Conservation (phyloP, 2,888 invertebrate genomes). For the Acleris laterana region DNA sequence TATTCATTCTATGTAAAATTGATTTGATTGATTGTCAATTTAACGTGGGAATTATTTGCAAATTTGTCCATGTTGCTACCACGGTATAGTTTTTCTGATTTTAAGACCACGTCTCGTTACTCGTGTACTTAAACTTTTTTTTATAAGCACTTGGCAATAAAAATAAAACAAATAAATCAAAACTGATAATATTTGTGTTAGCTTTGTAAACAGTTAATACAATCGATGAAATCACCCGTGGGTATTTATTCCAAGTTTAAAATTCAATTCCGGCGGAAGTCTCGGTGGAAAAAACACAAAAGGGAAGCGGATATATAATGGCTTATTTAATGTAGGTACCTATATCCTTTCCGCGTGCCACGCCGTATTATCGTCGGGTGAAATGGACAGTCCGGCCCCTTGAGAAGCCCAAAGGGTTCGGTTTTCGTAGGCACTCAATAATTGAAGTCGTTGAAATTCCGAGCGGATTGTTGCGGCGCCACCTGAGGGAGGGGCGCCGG, state of each 20-base stretch:
- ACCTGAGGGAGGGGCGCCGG: conserved; percentile 56
- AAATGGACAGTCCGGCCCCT: conserved; percentile 80
- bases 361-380: conserved; percentile 69
- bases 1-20: no score
- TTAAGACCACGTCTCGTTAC: no score
- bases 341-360: conserved; percentile 60
- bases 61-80: no score
- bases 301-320: conserved; percentile 57
- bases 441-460: conserved; percentile 83
- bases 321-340: conserved; percentile 66
- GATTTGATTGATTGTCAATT: no score
- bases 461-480: conserved; percentile 74
- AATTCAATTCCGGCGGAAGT: conserved; percentile 55
- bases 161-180: background rate
- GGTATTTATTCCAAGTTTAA: conserved; percentile 47
- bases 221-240: conserved; percentile 31
- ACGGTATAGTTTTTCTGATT: no score
- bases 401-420: conserved; percentile 77
- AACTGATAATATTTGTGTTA: background rate
- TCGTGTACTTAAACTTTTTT: no score
- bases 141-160: background rate
- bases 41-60: no score
- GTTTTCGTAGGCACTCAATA: conserved; percentile 80
- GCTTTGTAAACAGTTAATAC: conserved; percentile 8
- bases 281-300: conserved; percentile 54